Percentiles rank a stretch among this genome's conserved stretches.
These are phyloP conservation scores for Biston betularia DNA, from an alignment of 2,888 invertebrate genomes.

Conservation along the genomic window DNA sequence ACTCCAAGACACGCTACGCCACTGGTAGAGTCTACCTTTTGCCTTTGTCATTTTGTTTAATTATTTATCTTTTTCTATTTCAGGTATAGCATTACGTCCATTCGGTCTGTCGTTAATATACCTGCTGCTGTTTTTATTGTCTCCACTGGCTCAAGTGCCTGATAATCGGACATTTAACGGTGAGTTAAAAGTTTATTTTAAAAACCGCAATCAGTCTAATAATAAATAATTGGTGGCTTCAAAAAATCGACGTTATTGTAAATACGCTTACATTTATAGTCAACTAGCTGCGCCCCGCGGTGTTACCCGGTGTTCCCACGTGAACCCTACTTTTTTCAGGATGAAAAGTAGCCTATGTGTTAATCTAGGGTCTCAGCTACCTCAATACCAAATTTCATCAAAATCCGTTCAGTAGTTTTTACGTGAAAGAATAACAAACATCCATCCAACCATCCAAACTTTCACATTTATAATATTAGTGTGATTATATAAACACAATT, in stretches of 20 bases:
- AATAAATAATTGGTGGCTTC: neutral
- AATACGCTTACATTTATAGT: constrained; percentile 26
- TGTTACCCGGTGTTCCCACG: no score
- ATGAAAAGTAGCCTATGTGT: no score
- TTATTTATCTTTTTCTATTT: constrained; percentile 61
- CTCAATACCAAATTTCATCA: no score
- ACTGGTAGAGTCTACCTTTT: no score
- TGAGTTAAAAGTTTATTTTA: constrained; percentile 51
- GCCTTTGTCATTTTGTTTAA: neutral
- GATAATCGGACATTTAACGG: constrained; percentile 88
- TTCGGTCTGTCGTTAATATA: constrained; percentile 93
- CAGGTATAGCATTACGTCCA: constrained; percentile 94
- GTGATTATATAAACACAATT: constrained; percentile 19
- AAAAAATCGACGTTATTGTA: constrained; percentile 22
- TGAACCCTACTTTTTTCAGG: no score
- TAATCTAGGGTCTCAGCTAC: no score
- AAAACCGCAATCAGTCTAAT: no score
- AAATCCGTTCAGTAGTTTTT: no score
- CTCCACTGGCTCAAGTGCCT: constrained; percentile 92
- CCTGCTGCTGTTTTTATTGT: constrained; percentile 91
- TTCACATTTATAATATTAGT: no score
- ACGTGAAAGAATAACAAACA: no score
- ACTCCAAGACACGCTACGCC: no score
- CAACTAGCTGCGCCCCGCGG: neutral
- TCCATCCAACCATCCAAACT: no score